Percentiles rank a stretch among this genome's conserved stretches.
phyloP scores from a whole-genome alignment of 2,797 vertebrate species.

The Hippocampus kuda region DNA sequence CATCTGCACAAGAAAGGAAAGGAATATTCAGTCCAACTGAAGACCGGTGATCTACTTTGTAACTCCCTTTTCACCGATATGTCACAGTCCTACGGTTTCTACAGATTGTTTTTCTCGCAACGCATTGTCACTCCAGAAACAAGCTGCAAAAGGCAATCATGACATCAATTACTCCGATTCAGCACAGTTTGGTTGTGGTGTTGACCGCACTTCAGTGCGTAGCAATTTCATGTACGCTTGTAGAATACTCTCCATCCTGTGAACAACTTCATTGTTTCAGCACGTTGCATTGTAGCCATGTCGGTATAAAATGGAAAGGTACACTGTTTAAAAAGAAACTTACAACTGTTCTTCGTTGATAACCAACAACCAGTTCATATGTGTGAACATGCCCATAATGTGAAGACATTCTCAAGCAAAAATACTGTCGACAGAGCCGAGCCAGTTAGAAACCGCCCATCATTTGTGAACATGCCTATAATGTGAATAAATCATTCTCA shows the following conservation, averaged over 20 bases:
- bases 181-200: neutral
- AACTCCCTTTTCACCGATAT: neutral
- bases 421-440: neutral
- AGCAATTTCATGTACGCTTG: neutral
- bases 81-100: slow-evolving; percentile 5
- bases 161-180: neutral
- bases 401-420: neutral
- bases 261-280: neutral
- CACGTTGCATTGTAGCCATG: neutral
- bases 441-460: neutral
- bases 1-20: slow-evolving; percentile 5
- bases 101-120: slow-evolving; percentile 3
- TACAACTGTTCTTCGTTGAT: neutral
- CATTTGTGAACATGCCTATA: neutral
- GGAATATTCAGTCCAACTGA: slow-evolving; percentile 9
- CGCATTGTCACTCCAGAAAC: neutral
- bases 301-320: neutral
- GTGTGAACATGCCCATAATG: neutral
- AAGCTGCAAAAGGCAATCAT: neutral
- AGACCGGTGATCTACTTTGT: slow-evolving; percentile 1
- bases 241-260: neutral
- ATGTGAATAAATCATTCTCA: neutral
- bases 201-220: neutral
- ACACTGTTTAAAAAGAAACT: neutral
- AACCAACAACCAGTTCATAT: neutral